phyloP scores from a whole-genome alignment of 2,113 vertebrate genomes.

The Oryzias melastigma region DNA sequence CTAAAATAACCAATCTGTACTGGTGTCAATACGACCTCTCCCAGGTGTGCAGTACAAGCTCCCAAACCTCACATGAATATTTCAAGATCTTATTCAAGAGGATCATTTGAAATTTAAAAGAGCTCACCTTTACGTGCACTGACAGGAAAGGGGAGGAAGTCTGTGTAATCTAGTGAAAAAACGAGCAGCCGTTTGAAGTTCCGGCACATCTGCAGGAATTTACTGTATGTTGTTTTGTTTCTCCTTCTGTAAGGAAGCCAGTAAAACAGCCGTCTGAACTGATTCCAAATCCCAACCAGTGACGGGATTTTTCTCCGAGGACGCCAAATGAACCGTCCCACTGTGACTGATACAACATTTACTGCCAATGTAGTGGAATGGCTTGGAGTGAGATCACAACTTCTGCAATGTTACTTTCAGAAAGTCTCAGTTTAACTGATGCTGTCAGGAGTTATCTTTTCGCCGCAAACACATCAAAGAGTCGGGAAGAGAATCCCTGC shows the following conservation, averaged over 20 bases:
- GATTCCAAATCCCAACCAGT: constrained; percentile 49
- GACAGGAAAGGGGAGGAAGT: constrained; percentile 41
- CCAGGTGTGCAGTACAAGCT: constrained; percentile 44
- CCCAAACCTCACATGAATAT: constrained; percentile 65
- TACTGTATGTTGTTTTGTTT: constrained; percentile 25
- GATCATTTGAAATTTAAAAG: constrained; percentile 63
- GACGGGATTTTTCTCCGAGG: constrained; percentile 44
- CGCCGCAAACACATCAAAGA: constrained; percentile 61
- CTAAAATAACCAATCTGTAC: constrained; percentile 47
- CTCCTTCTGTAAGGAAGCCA: constrained; percentile 22
- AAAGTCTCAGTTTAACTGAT: constrained; percentile 54
- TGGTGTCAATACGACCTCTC: constrained; percentile 38
- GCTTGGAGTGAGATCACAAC: constrained; percentile 48
- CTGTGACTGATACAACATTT: constrained; percentile 52
- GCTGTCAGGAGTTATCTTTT: constrained; percentile 55
- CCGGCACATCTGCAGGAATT: constrained; percentile 14
- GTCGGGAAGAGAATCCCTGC: constrained; percentile 41
- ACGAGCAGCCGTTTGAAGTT: constrained; percentile 2
- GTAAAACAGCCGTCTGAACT: constrained; percentile 46
- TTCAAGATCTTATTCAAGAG: constrained; percentile 58
- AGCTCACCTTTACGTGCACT: constrained; percentile 30
- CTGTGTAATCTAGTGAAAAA: constrained; percentile 39
- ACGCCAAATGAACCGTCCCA: constrained; percentile 47
- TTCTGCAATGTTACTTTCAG: constrained; percentile 22
- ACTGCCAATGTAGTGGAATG: constrained; percentile 37